phyloP scores from a whole-genome alignment of 2,888 invertebrate genomes.

The Drosophila mulleri region DNA sequence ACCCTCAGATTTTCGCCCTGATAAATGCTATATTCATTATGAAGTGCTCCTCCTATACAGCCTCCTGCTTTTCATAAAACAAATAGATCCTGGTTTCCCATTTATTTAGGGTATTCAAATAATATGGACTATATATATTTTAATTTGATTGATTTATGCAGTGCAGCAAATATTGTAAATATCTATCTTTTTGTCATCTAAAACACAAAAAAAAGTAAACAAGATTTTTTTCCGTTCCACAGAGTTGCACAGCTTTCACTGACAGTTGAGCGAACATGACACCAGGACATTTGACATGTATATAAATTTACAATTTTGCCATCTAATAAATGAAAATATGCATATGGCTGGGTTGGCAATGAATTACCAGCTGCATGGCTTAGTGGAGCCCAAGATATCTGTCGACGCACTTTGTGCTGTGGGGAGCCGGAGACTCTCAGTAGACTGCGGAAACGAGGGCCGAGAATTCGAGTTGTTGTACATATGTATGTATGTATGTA shows the following conservation, averaged over 20 bases:
- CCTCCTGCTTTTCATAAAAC: too few relatives aligned
- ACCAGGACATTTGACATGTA: not conserved
- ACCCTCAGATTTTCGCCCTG: too few relatives aligned
- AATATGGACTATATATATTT: too few relatives aligned
- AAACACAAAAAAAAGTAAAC: not conserved
- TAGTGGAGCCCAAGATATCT: not conserved
- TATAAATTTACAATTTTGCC: not conserved
- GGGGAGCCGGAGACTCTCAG: not conserved
- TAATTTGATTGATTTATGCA: too few relatives aligned
- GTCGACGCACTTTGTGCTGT: not conserved
- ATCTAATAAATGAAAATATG: not conserved
- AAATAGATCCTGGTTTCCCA: too few relatives aligned
- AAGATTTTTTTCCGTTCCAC: not conserved
- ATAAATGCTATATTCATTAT: too few relatives aligned
- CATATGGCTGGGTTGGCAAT: not conserved
- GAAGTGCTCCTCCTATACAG: too few relatives aligned
- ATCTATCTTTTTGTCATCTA: not conserved
- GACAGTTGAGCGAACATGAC: not conserved
- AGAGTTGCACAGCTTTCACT: not conserved
- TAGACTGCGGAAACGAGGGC: not conserved
- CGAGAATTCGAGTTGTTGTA: too few relatives aligned
- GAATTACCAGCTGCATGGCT: not conserved
- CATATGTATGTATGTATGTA: too few relatives aligned
- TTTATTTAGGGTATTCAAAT: too few relatives aligned
- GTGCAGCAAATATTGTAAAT: not conserved